These are phyloP conservation scores for Microctenopoma steveboyesi DNA, from an alignment of 2,797 vertebrate genomes.

Conservation along the genomic window DNA sequence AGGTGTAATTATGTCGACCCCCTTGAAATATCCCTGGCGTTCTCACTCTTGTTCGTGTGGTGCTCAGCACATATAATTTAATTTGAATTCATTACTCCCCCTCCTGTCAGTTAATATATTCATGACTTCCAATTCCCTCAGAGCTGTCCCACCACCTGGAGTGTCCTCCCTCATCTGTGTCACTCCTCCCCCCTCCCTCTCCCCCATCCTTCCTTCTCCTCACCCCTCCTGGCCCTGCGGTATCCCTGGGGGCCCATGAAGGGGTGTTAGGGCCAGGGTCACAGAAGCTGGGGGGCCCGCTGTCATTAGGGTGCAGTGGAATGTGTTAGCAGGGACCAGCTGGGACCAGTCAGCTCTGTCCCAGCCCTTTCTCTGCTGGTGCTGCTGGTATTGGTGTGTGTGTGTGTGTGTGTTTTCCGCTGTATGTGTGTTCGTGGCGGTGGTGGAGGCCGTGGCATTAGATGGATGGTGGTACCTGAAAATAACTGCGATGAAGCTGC, in stretches of 20 bases:
- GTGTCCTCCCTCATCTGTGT: constrained; percentile 89
- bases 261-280: constrained; percentile 84
- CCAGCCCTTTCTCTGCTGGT: constrained; percentile 67
- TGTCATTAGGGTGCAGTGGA: constrained; percentile 89
- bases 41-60: constrained; percentile 75
- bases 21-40: constrained; percentile 82
- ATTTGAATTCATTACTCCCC: constrained; percentile 90
- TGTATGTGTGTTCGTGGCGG: neutral
- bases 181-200: constrained; percentile 69
- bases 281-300: constrained; percentile 79
- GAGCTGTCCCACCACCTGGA: constrained; percentile 88
- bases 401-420: constrained; percentile 20
- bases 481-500: constrained; percentile 49
- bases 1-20: constrained; percentile 85
- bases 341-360: constrained; percentile 79
- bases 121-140: constrained; percentile 89
- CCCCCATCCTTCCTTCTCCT: constrained; percentile 62
- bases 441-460: constrained; percentile 3
- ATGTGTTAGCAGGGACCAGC: constrained; percentile 87
- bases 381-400: constrained; percentile 60
- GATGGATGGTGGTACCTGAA: constrained; percentile 54
- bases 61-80: constrained; percentile 87
- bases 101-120: constrained; percentile 89
- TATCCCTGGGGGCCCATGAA: constrained; percentile 84
- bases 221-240: constrained; percentile 72